These are phyloP conservation scores for Rhinoptilus africanus DNA, from an alignment of 2,113 vertebrate genomes.

Conservation along the genomic window DNA sequence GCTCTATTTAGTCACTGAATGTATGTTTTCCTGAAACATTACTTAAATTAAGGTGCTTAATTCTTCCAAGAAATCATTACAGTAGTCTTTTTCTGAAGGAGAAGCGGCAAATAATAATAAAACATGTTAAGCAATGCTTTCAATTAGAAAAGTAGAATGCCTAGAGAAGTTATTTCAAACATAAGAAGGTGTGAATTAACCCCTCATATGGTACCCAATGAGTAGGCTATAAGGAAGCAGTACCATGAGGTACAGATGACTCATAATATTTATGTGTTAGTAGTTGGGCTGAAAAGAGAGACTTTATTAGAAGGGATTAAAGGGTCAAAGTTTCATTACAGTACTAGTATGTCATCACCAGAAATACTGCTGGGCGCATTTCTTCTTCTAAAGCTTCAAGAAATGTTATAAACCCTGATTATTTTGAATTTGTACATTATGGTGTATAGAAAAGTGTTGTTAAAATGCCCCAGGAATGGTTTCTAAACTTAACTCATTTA, in stretches of 20 bases:
- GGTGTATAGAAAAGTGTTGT: not conserved
- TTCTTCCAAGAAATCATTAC: not conserved
- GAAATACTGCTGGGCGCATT: not conserved
- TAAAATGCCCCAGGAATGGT: not conserved
- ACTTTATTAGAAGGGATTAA: not conserved
- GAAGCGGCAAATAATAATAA: not conserved
- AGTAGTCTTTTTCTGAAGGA: not conserved
- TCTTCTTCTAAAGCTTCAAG: not conserved
- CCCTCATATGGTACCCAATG: not conserved
- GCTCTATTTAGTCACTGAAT: not conserved
- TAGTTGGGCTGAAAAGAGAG: not conserved
- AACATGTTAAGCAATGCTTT: not conserved
- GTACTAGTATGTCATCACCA: not conserved
- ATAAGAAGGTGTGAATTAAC: not conserved
- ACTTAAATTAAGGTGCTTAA: not conserved
- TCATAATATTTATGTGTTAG: not conserved
- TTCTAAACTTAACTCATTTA: not conserved
- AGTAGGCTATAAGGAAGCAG: not conserved
- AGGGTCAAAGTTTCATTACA: not conserved
- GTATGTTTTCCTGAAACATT: not conserved
- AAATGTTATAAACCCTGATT: not conserved
- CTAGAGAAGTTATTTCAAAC: not conserved
- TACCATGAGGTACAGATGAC: not conserved
- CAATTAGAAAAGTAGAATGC: not conserved
- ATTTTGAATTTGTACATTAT: not conserved